Conservation (phyloP, 2,888 invertebrate genomes). For the Idaea biselata region DNA sequence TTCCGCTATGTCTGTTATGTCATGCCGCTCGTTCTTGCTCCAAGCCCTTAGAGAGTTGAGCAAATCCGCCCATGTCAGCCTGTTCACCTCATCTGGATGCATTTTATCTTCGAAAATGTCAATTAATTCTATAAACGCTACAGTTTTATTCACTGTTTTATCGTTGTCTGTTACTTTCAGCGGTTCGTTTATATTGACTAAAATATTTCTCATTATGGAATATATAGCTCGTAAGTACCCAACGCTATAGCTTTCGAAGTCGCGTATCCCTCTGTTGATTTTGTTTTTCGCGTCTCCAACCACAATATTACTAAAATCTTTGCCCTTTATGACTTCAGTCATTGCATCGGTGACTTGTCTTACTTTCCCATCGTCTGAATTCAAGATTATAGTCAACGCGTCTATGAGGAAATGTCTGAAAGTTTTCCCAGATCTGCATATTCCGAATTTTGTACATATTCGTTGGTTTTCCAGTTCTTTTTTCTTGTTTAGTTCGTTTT, state of each 20-base stretch:
- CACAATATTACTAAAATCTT: slow-evolving; percentile 27
- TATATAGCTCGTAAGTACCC: slow-evolving; percentile 21
- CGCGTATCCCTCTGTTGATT: slow-evolving; percentile 18
- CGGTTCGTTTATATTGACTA: slow-evolving; percentile 39
- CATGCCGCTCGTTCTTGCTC: slow-evolving; percentile 23
- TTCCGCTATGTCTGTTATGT: slow-evolving; percentile 29
- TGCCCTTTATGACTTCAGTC: slow-evolving; percentile 39
- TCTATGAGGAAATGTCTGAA: slow-evolving; percentile 38
- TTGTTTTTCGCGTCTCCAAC: slow-evolving; percentile 21
- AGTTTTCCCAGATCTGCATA: slow-evolving; percentile 38
- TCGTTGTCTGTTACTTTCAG: slow-evolving; percentile 13
- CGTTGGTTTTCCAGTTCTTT: slow-evolving; percentile 33
- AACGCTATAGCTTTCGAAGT: slow-evolving; percentile 20
- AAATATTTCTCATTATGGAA: slow-evolving; percentile 30
- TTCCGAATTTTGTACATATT: slow-evolving; percentile 41
- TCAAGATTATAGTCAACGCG: slow-evolving; percentile 30
- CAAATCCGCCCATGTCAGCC: slow-evolving; percentile 33
- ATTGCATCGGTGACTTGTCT: slow-evolving; percentile 35
- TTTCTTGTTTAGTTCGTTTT: slow-evolving; percentile 38
- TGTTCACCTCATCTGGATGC: slow-evolving; percentile 28
- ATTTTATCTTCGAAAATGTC: slow-evolving; percentile 35
- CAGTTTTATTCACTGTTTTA: slow-evolving; percentile 31
- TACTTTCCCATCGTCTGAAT: slow-evolving; percentile 33
- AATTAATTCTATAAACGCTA: slow-evolving; percentile 41
- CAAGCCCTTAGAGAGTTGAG: slow-evolving; percentile 31